Base-by-base conservation (phyloP, 2,888 invertebrate species). In the Parnassius glacialis region DNA sequence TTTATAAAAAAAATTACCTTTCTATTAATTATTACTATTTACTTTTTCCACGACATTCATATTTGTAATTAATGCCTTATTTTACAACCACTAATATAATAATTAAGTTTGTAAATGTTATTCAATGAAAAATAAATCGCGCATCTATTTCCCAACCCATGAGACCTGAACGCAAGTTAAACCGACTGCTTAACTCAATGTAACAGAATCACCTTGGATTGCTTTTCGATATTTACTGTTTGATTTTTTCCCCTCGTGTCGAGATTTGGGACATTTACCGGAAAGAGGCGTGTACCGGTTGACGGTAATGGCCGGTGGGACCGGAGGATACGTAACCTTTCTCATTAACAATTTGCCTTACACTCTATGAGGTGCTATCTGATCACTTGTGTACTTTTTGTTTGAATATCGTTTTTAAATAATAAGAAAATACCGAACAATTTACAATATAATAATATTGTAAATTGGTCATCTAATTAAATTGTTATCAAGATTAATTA, bases 201-300 rank as follows among this genome's bases (percentile, higher is more conserved):
- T 88, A 90, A 90, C 88, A 87, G 88, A 90, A 92, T 90, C 85
- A 87, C 85, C 80, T 84, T 78, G 76, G 86, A 88, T 89, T 84
- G 85, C 84, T 90, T 89, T 88, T 87, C 89, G 83, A 90, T 91
- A 91, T 89, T 88, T 89, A 90, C 89, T 80, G 84, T 84, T 84
- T 83, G 87, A 86, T 89, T 89, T 87, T 34, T 88, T 84, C 85
- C 88, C 86, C 87, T 83, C 82, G 75, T 75, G 82, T 81, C 75
- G 83, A 83, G 87, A 87, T 89, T 88, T 83, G 80, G 81, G 73
- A 81, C 81, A 76, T 82, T 85, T 80, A 84, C 84, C 83, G 79
- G 81, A 81, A 85, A 89, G 78, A 88, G 89, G 90, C 88, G 89
- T 87, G 86, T 81, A 79, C 76, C 69, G 74, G 71, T 75, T 78